phyloP scores from a whole-genome alignment of 2,797 vertebrate species.

The Macrochelys suwanniensis region DNA sequence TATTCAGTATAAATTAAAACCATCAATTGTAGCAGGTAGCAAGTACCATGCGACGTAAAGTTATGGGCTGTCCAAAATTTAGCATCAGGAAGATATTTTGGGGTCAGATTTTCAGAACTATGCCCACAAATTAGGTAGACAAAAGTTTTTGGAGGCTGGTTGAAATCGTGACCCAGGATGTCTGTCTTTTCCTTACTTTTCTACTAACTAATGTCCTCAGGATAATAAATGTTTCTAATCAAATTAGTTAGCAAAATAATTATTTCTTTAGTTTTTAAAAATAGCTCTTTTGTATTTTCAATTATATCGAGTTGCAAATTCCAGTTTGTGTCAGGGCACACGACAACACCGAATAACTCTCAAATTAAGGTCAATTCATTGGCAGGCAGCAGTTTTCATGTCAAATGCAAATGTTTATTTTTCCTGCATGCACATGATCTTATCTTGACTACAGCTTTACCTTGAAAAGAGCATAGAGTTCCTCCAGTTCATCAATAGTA shows the following conservation, averaged over 20 bases:
- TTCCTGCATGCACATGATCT: neutral
- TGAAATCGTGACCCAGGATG: neutral
- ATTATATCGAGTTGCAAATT: neutral
- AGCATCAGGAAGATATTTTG: neutral
- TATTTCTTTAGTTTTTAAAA: neutral
- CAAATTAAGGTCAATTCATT: neutral
- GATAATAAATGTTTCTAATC: neutral
- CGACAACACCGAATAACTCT: neutral
- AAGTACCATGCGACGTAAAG: accelerated
- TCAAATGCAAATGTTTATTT: neutral
- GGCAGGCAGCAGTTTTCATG: neutral
- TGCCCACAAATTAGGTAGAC: neutral
- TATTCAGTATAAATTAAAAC: neutral
- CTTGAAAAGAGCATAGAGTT: constrained; percentile 96
- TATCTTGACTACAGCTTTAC: constrained; percentile 79
- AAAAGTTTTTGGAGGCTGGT: neutral
- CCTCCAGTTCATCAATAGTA: constrained; percentile 93
- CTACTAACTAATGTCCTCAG: neutral
- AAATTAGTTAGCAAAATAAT: neutral
- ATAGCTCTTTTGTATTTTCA: neutral
- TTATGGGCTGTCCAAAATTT: neutral
- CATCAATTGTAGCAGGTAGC: neutral
- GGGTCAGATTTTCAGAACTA: neutral
- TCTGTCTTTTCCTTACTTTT: neutral
- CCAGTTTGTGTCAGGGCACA: neutral